phyloP scores from a whole-genome alignment of 1,140 invertebrate species.

The Caenorhabditis brenneri region DNA sequence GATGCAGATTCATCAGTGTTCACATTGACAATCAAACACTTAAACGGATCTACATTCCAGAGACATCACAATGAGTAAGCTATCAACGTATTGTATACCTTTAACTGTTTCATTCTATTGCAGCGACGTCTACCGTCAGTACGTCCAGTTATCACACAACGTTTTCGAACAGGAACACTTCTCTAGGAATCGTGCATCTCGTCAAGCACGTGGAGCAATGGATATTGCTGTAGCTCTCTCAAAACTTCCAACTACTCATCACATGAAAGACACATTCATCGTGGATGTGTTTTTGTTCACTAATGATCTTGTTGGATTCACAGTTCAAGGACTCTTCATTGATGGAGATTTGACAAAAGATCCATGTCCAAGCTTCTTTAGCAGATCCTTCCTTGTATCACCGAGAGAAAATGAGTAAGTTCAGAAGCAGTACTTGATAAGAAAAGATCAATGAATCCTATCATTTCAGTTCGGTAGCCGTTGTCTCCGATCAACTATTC shows the following conservation, averaged over 20 bases:
- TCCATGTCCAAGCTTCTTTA: slow-evolving; percentile 44
- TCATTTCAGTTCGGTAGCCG: slow-evolving; percentile 42
- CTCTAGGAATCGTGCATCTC: slow-evolving; percentile 24
- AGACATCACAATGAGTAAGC: slow-evolving; percentile 26
- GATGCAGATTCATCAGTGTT: slow-evolving; percentile 35
- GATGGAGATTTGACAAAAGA: slow-evolving; percentile 46
- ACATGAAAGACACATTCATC: slow-evolving; percentile 51
- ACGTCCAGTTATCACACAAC: slow-evolving; percentile 45
- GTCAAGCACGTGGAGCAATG: slow-evolving; percentile 44
- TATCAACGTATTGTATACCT: background rate
- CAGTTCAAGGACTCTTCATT: slow-evolving; percentile 54
- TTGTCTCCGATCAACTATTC: slow-evolving; percentile 51
- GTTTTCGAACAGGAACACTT: slow-evolving; percentile 46
- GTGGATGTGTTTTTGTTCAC: slow-evolving; percentile 49
- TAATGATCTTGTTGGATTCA: slow-evolving; percentile 50
- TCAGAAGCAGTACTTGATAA: background rate
- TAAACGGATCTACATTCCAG: background rate
- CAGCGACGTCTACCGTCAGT: slow-evolving; percentile 24
- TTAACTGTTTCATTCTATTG: background rate
- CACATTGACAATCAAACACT: slow-evolving; percentile 27
- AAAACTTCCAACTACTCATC: slow-evolving; percentile 48
- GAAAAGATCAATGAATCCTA: background rate
- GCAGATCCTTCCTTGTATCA: slow-evolving; percentile 53
- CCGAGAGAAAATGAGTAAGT: slow-evolving; percentile 50
- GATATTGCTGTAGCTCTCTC: slow-evolving; percentile 49